Evolutionary conservation across 2,888 invertebrate species (phyloP), one percentile per base, ranked within the genome.

Genomic region (Caenorhabditis zanzibari): DNA sequence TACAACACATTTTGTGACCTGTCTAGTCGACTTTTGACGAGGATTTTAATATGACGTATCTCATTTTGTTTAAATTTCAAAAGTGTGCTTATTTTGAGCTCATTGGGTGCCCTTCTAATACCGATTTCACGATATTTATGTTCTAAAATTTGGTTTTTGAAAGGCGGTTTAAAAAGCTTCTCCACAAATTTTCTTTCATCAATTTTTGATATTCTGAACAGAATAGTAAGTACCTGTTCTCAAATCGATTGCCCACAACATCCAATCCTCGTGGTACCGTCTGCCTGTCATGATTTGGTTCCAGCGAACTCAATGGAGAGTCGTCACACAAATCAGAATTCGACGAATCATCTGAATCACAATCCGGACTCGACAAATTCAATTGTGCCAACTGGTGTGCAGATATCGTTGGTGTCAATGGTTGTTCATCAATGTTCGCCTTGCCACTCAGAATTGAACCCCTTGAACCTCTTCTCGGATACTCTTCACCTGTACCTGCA

Each of bases 321-420:
- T 85, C 84, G n/a, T 86, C 85, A 16, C 86, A 81, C 24, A 88
- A 52, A 26, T 91, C 90, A 38, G 88, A 89, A n/a, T 88, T 85
- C 14, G 87, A 88, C 12, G 90, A 90, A 35, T 91, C 90, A 64
- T 90, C 90, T 5, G 91, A 91, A 66, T 91, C 91, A 75, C 88
- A 88, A 41, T 91, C 91, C 22, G 87, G 89, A 28, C 89, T 87
- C 10, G 89, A 89, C 41, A 90, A 72, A 66, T 85, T 90, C 12
- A 91, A 82, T 66, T 91, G 88, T 7, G 90, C 91, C 28, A 91
- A 76, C 74, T 91, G 89, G 47, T 90, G 90, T 2, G 90, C 89
- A 3, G 91, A 90, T 69, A 91, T 90, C 4, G 90, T 90, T n/a
- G 89, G 85, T 19, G 89, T 74, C 10, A 83, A 69, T 14, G 85